Percentiles rank a stretch among this genome's conserved stretches.
phyloP scores from a whole-genome alignment of 2,113 vertebrate genomes.

The Paramisgurnus dabryanus region DNA sequence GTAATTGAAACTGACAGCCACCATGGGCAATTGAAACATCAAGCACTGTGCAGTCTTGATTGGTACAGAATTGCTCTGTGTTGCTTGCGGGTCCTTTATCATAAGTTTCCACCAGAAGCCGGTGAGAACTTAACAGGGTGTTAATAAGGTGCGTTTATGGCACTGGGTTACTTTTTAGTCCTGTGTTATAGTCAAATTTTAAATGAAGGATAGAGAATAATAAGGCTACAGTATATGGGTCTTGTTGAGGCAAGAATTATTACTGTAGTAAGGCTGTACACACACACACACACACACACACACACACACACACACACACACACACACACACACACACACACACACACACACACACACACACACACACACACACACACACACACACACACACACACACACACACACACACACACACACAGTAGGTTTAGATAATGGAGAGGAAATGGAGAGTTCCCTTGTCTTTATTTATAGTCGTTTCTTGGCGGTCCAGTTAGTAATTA shows the following conservation, averaged over 20 bases:
- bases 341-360: neutral
- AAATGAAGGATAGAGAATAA: conserved; percentile 35
- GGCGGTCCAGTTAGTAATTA: conserved; percentile 60
- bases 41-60: neutral
- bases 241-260: conserved; percentile 37
- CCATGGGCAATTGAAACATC: conserved; percentile 45
- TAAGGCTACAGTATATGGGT: neutral
- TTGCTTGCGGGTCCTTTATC: neutral
- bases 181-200: neutral
- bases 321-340: too few relatives aligned
- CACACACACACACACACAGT: conserved; percentile 16
- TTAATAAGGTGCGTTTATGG: too few relatives aligned
- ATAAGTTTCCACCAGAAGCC: neutral
- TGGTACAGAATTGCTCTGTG: neutral
- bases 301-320: too few relatives aligned
- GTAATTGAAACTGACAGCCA: conserved; percentile 40
- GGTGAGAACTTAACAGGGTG: neutral
- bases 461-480: conserved; percentile 31
- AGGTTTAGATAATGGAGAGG: neutral
- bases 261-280: conserved; percentile 14
- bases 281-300: neutral
- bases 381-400: conserved; percentile 6
- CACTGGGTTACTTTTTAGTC: neutral
- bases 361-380: neutral
- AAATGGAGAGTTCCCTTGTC: conserved; percentile 12